Evolutionary conservation across 2,888 invertebrate genomes (phyloP).

Genomic region (Brachyopa scutellaris): DNA sequence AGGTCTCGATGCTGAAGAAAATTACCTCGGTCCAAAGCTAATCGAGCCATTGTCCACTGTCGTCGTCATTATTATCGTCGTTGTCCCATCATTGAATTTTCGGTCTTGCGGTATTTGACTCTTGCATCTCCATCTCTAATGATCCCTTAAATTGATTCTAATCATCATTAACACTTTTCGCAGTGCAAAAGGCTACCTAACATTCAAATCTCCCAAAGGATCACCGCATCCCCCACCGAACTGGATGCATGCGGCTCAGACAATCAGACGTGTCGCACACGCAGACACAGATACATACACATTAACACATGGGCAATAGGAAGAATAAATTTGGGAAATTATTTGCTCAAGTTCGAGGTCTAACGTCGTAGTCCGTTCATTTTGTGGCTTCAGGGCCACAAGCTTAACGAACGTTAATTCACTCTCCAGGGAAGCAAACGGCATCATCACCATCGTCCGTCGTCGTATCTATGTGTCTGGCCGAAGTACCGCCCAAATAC

Average conservation of each 20-base stretch:
- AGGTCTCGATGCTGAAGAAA: slow-evolving; percentile 52
- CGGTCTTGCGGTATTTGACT: slow-evolving; percentile 40
- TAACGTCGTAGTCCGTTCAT: slow-evolving; percentile 68
- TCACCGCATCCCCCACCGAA: neutral
- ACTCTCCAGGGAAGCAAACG: slow-evolving; percentile 63
- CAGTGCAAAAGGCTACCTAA: slow-evolving; percentile 72
- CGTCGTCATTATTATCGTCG: slow-evolving; percentile 47
- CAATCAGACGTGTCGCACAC: no score
- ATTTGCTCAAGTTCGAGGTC: slow-evolving; percentile 73
- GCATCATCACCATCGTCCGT: slow-evolving; percentile 25
- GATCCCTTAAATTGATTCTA: slow-evolving; percentile 82
- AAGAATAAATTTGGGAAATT: slow-evolving; percentile 68
- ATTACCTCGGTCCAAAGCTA: slow-evolving; percentile 31
- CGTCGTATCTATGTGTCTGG: slow-evolving; percentile 6
- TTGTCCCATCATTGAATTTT: slow-evolving; percentile 49
- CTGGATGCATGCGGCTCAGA: slow-evolving; percentile 24
- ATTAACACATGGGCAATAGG: slow-evolving; percentile 47
- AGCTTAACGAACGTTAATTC: slow-evolving; percentile 72
- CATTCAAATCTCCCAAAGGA: slow-evolving; percentile 64
- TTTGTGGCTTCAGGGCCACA: slow-evolving; percentile 70
- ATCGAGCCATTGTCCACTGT: slow-evolving; percentile 15
- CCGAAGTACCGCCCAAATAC: slow-evolving; percentile 13
- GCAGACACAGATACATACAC: slow-evolving; percentile 14
- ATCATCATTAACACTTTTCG: slow-evolving; percentile 81
- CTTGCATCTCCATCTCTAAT: slow-evolving; percentile 77